These are phyloP conservation scores for Mactromeris polynyma DNA, from an alignment of 2,888 invertebrate species.

Conservation along the genomic window DNA sequence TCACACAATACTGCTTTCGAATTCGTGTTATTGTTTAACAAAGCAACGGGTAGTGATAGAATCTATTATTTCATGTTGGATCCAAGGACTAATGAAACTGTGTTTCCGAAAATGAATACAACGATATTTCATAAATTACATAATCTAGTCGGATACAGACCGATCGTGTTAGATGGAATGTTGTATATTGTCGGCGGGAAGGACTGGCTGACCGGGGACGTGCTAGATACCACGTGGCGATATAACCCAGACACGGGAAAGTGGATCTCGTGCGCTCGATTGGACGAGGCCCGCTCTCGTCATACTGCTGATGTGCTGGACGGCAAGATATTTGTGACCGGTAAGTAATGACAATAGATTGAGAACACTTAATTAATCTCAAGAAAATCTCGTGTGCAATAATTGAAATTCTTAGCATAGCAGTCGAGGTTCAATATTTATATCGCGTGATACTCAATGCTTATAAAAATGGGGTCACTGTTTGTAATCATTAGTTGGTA, in stretches of 20 bases:
- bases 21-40: constrained; percentile 82
- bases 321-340: constrained; percentile 80
- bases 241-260: constrained; percentile 78
- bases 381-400: too few relatives aligned
- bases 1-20: constrained; percentile 60
- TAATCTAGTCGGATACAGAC: constrained; percentile 78
- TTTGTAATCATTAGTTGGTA: too few relatives aligned
- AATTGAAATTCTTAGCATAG: too few relatives aligned
- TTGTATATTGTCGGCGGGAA: constrained; percentile 82
- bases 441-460: too few relatives aligned
- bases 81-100: constrained; percentile 68
- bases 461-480: too few relatives aligned
- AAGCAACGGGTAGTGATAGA: constrained; percentile 77
- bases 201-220: constrained; percentile 77
- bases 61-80: constrained; percentile 83
- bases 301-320: constrained; percentile 79
- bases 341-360: constrained; percentile 53
- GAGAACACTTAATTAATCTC: neutral
- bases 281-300: constrained; percentile 77
- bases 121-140: constrained; percentile 74
- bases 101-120: constrained; percentile 80
- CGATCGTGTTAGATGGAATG: constrained; percentile 75
- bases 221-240: constrained; percentile 72
- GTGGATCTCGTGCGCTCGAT: constrained; percentile 72
- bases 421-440: too few relatives aligned